These are phyloP conservation scores for Stratiomys singularior DNA, from an alignment of 2,888 invertebrate genomes.

Conservation along the genomic window DNA sequence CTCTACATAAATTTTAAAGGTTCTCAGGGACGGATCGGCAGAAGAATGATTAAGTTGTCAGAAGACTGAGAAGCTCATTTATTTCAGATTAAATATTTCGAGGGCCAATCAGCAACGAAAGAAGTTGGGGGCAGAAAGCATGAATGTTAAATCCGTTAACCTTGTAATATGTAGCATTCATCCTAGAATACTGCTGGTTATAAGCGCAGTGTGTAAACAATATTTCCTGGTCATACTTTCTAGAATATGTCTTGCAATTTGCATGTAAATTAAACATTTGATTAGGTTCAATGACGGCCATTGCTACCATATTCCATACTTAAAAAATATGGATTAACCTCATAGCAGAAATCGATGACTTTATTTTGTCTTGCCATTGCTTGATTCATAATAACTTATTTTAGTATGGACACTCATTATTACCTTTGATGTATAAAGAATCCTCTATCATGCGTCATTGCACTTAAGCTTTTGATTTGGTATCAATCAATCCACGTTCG, in stretches of 20 bases:
- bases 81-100: conserved; percentile 34
- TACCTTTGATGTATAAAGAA: neutral
- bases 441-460: neutral
- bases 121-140: neutral
- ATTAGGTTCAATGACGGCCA: conserved; percentile 30
- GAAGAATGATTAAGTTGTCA: conserved; percentile 42
- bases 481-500: neutral
- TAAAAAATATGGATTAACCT: too few relatives aligned
- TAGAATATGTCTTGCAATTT: too few relatives aligned
- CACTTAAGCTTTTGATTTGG: neutral
- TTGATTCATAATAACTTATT: too few relatives aligned
- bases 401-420: neutral
- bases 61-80: conserved; percentile 32
- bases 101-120: conserved; percentile 11
- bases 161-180: neutral
- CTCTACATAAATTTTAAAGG: conserved; percentile 24
- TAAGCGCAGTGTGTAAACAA: too few relatives aligned
- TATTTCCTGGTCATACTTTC: too few relatives aligned
- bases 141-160: neutral
- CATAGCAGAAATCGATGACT: too few relatives aligned
- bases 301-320: neutral
- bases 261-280: neutral
- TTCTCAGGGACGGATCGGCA: conserved; percentile 32
- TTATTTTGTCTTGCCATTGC: too few relatives aligned
- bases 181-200: too few relatives aligned